Evolutionary conservation across 2,888 invertebrate genomes (phyloP).

Genomic region (Drosophila atripex): DNA sequence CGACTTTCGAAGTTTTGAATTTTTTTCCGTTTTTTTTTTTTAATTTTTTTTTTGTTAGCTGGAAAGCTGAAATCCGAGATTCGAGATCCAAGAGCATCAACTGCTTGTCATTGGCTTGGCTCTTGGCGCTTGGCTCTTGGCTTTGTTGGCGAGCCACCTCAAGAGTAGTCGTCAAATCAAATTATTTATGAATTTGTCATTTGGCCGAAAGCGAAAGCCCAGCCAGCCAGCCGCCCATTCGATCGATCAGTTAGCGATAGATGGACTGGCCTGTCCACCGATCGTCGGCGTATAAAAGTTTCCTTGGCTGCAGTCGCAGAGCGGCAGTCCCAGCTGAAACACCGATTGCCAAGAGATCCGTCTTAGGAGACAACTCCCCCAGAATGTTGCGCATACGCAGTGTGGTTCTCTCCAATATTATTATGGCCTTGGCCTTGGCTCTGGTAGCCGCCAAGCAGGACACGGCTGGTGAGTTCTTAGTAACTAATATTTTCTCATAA

Average conservation of each 20-base stretch:
- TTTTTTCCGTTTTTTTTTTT: background rate
- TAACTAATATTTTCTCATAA: background rate
- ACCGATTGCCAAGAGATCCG: background rate
- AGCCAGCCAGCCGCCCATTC: slow-evolving; percentile 22
- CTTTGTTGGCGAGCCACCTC: slow-evolving; percentile 37
- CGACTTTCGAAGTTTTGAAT: slow-evolving; percentile 26
- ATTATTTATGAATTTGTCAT: slow-evolving; percentile 49
- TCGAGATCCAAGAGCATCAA: background rate
- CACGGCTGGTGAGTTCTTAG: slow-evolving; percentile 18
- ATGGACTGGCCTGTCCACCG: background rate
- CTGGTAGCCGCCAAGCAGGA: slow-evolving; percentile 18
- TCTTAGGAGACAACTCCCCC: background rate
- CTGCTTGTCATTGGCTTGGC: background rate
- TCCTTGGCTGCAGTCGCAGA: slow-evolving; percentile 41
- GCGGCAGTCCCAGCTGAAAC: slow-evolving; percentile 34
- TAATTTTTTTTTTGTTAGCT: slow-evolving; percentile 3
- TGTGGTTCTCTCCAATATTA: slow-evolving; percentile 12
- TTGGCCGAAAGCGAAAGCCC: slow-evolving; percentile 58
- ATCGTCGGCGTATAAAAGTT: slow-evolving; percentile 30
- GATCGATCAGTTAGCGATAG: background rate
- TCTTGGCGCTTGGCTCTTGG: too few relatives aligned
- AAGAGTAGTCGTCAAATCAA: slow-evolving; percentile 38
- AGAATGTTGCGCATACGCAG: slow-evolving; percentile 39
- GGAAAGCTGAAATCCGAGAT: slow-evolving; percentile 26
- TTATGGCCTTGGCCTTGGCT: slow-evolving; percentile 3